Conservation (phyloP, 2,797 vertebrate genomes). For the Meriones psammophilus region DNA sequence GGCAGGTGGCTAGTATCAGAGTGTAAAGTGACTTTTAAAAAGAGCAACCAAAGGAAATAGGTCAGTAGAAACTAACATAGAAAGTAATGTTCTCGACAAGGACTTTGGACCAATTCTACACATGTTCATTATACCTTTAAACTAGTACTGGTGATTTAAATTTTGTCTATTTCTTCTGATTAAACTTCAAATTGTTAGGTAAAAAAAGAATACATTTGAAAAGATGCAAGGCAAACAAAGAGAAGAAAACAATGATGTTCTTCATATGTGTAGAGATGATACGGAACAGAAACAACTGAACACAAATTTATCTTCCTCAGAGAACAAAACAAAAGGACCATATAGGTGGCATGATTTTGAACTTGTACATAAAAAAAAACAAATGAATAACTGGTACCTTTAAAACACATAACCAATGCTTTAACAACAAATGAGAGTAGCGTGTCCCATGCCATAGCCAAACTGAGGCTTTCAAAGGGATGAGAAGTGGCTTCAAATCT, state of each 20-base stretch:
- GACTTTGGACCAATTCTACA: not conserved
- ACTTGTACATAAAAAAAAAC: not conserved
- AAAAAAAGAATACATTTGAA: constrained; percentile 4
- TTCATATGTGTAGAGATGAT: not conserved
- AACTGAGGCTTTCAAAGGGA: not conserved
- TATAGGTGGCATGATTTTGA: not conserved
- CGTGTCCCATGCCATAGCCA: not conserved
- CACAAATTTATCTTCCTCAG: not conserved
- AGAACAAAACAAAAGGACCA: not conserved
- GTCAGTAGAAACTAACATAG: not conserved
- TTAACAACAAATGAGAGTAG: not conserved
- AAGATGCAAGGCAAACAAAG: not conserved
- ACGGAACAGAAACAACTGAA: not conserved
- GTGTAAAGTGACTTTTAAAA: not conserved
- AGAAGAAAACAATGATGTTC: not conserved
- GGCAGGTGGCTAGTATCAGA: too few relatives aligned
- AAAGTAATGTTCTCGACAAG: not conserved
- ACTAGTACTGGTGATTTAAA: not conserved
- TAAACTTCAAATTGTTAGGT: not conserved
- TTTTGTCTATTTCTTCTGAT: constrained; percentile 24
- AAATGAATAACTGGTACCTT: not conserved
- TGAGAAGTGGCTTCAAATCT: not conserved
- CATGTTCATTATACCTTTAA: not conserved
- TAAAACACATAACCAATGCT: not conserved
- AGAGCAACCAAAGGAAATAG: constrained; percentile 37